Conservation (phyloP, 1,140 invertebrate species). For the Habropoda laboriosa region DNA sequence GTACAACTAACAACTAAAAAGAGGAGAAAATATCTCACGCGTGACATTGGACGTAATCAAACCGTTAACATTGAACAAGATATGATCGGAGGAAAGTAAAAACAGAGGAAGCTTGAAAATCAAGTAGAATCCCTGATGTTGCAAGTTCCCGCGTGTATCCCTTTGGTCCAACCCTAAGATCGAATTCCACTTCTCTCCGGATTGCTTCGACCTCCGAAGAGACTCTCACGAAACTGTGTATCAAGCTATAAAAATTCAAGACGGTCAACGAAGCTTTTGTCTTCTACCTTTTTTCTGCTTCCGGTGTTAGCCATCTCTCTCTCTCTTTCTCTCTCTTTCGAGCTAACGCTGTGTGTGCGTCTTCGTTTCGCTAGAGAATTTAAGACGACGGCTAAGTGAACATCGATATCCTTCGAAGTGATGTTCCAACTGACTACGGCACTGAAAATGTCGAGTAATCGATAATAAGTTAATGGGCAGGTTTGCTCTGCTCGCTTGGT, state of each 20-base stretch:
- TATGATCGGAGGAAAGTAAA: not conserved
- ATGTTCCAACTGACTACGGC: not conserved
- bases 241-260: not conserved
- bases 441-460: conserved; percentile 58
- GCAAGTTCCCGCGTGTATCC: conserved; percentile 40
- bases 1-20: no score
- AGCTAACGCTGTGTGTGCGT: no score
- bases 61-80: not conserved
- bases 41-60: not conserved
- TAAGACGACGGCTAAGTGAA: not conserved
- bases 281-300: not conserved
- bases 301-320: not conserved
- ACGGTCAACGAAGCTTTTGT: not conserved
- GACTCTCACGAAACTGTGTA: conserved; percentile 11
- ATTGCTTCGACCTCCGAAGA: not conserved
- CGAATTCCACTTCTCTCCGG: conserved; percentile 6
- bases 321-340: no score
- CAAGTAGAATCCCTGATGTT: not conserved
- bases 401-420: not conserved
- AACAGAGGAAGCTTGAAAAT: not conserved
- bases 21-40: no score
- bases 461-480: conserved; percentile 71
- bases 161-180: conserved; percentile 20
- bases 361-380: no score
- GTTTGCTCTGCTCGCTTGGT: conserved; percentile 29